phyloP scores from a whole-genome alignment of 2,888 invertebrate species.

The Thumatha senex region DNA sequence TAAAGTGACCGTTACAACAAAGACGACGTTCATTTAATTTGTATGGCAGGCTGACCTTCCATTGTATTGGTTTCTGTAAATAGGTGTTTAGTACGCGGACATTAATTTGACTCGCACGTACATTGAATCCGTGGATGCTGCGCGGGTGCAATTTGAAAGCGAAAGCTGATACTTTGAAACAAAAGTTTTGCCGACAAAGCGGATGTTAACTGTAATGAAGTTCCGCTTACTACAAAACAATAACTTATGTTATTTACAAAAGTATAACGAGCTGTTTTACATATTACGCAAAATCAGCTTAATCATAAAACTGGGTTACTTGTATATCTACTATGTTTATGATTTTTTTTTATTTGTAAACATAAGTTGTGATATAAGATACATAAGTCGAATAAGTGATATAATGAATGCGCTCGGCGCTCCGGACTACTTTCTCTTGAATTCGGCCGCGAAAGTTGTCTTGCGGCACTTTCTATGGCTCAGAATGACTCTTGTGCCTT shows the following conservation, averaged over 20 bases:
- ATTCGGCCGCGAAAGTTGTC: slow-evolving; percentile 83
- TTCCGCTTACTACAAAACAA: slow-evolving; percentile 54
- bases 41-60: slow-evolving; percentile 71
- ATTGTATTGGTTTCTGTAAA: slow-evolving; percentile 74
- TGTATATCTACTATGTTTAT: slow-evolving; percentile 23
- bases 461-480: slow-evolving; percentile 78
- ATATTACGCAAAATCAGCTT: slow-evolving; percentile 12
- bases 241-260: slow-evolving; percentile 37
- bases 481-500: slow-evolving; percentile 60
- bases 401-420: slow-evolving; percentile 76
- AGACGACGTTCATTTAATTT: slow-evolving; percentile 52
- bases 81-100: slow-evolving; percentile 68
- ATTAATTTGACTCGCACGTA: slow-evolving; percentile 69
- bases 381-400: slow-evolving; percentile 71
- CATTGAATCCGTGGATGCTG: slow-evolving; percentile 59
- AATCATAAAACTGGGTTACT: slow-evolving; percentile 15
- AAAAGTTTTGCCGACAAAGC: slow-evolving; percentile 48
- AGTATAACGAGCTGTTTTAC: slow-evolving; percentile 30
- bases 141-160: slow-evolving; percentile 61
- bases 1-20: slow-evolving; percentile 20
- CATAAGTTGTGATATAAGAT: slow-evolving; percentile 68
- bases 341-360: slow-evolving; percentile 41
- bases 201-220: slow-evolving; percentile 38
- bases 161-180: slow-evolving; percentile 62
- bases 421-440: slow-evolving; percentile 81